Evolutionary conservation across 2,888 invertebrate species (phyloP).

Genomic region (Cephus pygmeus): DNA sequence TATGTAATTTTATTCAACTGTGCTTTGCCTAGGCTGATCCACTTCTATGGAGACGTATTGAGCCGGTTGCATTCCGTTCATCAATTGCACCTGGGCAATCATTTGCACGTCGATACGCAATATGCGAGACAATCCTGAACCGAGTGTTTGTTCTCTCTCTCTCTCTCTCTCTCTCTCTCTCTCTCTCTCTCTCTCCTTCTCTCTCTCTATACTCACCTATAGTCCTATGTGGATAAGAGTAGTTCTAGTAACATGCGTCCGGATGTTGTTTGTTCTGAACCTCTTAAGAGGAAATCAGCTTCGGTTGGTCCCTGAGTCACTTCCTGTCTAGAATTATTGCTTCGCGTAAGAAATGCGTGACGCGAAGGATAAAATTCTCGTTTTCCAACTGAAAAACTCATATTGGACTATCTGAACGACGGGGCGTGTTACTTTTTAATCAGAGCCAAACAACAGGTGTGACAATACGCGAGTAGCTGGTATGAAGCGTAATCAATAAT

Average conservation of each 20-base stretch:
- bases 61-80: neutral
- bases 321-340: neutral
- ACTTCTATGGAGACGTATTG: neutral
- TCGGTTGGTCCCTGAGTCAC: neutral
- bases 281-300: neutral
- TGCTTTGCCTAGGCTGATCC: neutral
- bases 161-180: too few relatives aligned
- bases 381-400: neutral
- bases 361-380: neutral
- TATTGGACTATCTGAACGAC: neutral
- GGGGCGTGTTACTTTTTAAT: neutral
- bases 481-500: neutral
- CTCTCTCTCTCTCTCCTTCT: too few relatives aligned
- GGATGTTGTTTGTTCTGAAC: neutral
- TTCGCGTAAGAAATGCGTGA: neutral
- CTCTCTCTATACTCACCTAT: neutral
- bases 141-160: neutral
- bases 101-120: neutral
- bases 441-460: neutral
- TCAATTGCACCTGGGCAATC: neutral
- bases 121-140: neutral
- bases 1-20: neutral
- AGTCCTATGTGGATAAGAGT: neutral
- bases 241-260: neutral
- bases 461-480: neutral